These are phyloP conservation scores for Albula goreensis DNA, from an alignment of 2,113 vertebrate genomes.

Conservation along the genomic window DNA sequence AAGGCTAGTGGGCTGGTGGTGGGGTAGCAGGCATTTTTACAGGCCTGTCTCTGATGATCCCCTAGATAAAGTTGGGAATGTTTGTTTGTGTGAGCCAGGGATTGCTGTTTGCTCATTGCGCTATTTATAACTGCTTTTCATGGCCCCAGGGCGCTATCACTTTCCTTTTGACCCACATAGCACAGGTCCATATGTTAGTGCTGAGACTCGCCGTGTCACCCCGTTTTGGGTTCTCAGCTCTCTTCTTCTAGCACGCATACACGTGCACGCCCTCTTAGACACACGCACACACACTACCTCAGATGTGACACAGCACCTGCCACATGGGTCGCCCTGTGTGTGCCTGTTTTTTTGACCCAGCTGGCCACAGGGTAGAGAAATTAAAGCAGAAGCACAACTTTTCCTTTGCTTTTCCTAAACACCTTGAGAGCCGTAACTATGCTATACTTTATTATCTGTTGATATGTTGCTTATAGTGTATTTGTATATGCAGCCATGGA, in stretches of 20 bases:
- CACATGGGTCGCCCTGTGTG: not conserved
- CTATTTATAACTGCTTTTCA: conserved; percentile 59
- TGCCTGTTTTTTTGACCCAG: not conserved
- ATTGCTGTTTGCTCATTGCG: conserved; percentile 43
- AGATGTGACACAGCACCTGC: not conserved
- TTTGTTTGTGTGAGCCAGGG: conserved; percentile 37
- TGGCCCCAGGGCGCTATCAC: conserved; percentile 45
- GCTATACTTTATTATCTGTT: not conserved
- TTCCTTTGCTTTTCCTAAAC: not conserved
- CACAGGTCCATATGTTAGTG: conserved; percentile 37
- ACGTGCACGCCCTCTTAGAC: not conserved
- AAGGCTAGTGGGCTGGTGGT: not conserved
- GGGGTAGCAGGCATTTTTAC: not conserved
- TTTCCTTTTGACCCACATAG: conserved; percentile 62
- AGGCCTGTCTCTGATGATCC: conserved; percentile 39
- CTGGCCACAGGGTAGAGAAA: not conserved
- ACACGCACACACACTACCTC: not conserved
- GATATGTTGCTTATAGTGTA: not conserved
- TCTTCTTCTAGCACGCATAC: not conserved
- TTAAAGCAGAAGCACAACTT: not conserved
- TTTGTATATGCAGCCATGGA: not conserved
- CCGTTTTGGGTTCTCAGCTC: not conserved
- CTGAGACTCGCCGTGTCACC: not conserved
- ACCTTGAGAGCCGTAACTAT: not conserved
- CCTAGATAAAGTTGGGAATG: conserved; percentile 39